Percentiles rank a stretch among this genome's conserved stretches.
These are phyloP conservation scores for Aegotheles bennettii DNA, from an alignment of 2,113 vertebrate species.

Conservation along the genomic window DNA sequence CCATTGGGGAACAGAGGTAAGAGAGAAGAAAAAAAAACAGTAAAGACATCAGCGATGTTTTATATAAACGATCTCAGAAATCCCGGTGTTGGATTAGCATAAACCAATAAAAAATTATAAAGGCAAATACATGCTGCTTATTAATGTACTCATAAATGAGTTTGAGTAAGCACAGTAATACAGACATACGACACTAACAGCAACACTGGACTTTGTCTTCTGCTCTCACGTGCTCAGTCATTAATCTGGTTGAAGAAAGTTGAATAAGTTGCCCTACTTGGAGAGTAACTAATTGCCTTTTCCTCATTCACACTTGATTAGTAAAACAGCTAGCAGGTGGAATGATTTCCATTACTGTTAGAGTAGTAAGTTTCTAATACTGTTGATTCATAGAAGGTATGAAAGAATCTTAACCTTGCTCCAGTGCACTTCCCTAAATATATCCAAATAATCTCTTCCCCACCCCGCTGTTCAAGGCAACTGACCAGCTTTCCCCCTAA, in stretches of 20 bases:
- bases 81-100: neutral
- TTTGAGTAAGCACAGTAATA: neutral
- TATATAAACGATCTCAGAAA: neutral
- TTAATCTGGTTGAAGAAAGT: neutral
- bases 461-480: neutral
- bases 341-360: neutral
- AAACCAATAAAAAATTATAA: neutral
- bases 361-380: neutral
- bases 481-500: neutral
- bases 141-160: neutral
- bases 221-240: neutral
- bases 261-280: neutral
- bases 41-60: neutral
- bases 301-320: neutral
- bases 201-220: neutral
- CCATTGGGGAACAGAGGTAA: neutral
- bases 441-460: neutral
- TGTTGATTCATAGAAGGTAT: neutral
- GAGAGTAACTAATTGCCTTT: neutral
- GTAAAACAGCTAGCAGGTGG: neutral
- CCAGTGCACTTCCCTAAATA: neutral
- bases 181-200: neutral
- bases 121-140: neutral
- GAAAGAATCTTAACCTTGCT: neutral
- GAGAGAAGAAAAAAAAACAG: neutral